phyloP scores from a whole-genome alignment of 2,888 invertebrate species.

The Dusona sp. region DNA sequence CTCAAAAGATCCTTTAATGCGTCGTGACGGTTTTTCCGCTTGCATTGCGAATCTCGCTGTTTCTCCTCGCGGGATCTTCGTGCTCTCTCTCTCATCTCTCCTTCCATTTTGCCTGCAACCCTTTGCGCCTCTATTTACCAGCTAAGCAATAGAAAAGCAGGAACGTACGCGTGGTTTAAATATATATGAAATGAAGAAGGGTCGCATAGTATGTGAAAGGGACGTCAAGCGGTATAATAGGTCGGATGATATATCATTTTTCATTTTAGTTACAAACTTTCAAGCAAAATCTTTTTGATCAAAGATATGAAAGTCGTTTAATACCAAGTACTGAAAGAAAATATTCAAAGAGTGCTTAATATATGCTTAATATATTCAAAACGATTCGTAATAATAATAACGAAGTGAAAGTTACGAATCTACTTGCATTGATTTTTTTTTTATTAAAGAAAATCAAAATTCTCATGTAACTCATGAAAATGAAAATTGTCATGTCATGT shows the following conservation, averaged over 20 bases:
- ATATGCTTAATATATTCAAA: too few relatives aligned
- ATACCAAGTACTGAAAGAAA: not conserved
- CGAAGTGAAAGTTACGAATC: not conserved
- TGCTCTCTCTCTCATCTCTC: conserved; percentile 12
- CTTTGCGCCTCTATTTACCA: conserved; percentile 24
- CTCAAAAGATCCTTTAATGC: conserved; percentile 39
- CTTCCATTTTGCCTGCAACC: not conserved
- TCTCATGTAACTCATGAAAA: not conserved
- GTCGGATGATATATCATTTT: not conserved
- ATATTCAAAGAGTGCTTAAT: too few relatives aligned
- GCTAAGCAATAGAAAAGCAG: not conserved
- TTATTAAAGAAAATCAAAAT: not conserved
- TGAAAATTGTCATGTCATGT: too few relatives aligned
- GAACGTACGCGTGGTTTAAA: not conserved
- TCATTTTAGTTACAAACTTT: not conserved
- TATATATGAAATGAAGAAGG: conserved; percentile 10
- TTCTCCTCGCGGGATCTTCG: conserved; percentile 19
- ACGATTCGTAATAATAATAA: not conserved
- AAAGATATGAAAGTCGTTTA: not conserved
- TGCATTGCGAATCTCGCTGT: conserved; percentile 12
- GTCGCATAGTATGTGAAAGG: not conserved
- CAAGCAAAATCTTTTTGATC: not conserved
- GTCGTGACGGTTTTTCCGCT: conserved; percentile 41
- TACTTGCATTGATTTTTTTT: not conserved
- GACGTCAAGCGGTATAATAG: conserved; percentile 4